Base-by-base conservation (phyloP, 2,113 vertebrate genomes). In the Panthera leo region DNA sequence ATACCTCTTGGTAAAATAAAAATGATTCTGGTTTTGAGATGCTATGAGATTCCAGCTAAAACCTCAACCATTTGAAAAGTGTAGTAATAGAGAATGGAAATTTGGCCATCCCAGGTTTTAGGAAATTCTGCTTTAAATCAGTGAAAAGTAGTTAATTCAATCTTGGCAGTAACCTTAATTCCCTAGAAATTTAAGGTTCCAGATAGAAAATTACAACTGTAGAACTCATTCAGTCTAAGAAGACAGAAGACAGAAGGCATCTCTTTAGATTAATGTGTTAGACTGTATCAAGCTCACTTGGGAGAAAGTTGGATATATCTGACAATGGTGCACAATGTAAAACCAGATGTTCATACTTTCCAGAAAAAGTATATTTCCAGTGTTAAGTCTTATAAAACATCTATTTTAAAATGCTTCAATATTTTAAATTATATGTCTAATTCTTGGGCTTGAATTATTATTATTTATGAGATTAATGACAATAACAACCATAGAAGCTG, bases 331-430 rank as follows among this genome's bases (percentile, higher is more conserved):
- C 58, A 7, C 73, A 70, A 58, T 15, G 73, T 80, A 91, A 51
- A 29, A 87, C 89, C 97, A 97, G 96, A 63, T 92, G 94, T 94
- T 96, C 65, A 1, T 39, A 36, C 83, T 93, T 97, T 97, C 89
- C 96, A 93, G 89, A 95, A 95, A 73, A 92, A 97, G 97, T 34
- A 0, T 5, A 85, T 95, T 97, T 90, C 92, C 34, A 48, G 36
- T 65, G 85, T 84, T 95, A 95, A 95, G 82, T 96, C 53, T 61
- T 42, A 36, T n/a, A 63, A 95, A 93, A 48, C 21, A 6, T 94
- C 79, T 89, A 94, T 79, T 63, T 96, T 53, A 84, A 94, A 93
- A 73, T 70, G 55, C n/a, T 86, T 91, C 39, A 42, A 36, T n/a
- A 84, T 91, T 97, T 51, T 87, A 92, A 90, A 88, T 85, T 86